Evolutionary conservation across 2,113 vertebrate species (phyloP), one percentile per base, ranked within the genome.

Genomic region (Trematomus loennbergii): DNA sequence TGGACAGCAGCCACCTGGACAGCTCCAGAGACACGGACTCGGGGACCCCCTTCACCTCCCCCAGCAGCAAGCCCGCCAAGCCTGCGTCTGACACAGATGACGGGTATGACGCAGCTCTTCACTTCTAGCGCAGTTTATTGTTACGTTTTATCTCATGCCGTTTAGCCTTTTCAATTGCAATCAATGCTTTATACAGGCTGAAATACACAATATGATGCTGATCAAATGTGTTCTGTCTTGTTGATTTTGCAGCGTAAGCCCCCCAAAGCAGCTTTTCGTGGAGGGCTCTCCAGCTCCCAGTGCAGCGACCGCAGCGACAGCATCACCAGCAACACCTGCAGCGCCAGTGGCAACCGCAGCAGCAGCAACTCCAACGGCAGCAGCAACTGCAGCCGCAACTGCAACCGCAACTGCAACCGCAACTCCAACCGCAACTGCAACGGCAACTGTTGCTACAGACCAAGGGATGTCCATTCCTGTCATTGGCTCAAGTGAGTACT

Each of bases 21-120:
- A 95, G 94, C 85, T 97, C 96, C 87, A 96, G 96, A 91, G 95
- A 96, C 81, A 96, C 85, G 0, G 95, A 97, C 85, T 94, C 90
- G n/a, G 96, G 95, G 69, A 96, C 95, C 8, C 95, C 95, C 20
- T 93, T 93, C 75, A 94, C 77, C 82, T 96, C 96, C 3, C 95
- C 97, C 0, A 61, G 93, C 78, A 91, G 57, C 81, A 96, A 96
- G 83, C 82, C 90, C 29, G 71, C 86, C 65, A 96, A 96, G 85
- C 81, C 91, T n/a, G 82, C 86, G 29, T 89, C 94, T 7, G 84
- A 93, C 78, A 88, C 93, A 65, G 96, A 96, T 5, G 94, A 95
- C 40, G 93, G 96, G 98, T 99, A 76, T 16, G 43, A 43, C 16
- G 0, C 1, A n/a, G 17, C 43, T 67, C 3, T 0, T 9, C 20